A percentile compares a stretch with the other conserved stretches of the same genome.
Evolutionary conservation across 2,113 vertebrate species (phyloP).

Genomic region (Rhinopomastus cyanomelas): DNA sequence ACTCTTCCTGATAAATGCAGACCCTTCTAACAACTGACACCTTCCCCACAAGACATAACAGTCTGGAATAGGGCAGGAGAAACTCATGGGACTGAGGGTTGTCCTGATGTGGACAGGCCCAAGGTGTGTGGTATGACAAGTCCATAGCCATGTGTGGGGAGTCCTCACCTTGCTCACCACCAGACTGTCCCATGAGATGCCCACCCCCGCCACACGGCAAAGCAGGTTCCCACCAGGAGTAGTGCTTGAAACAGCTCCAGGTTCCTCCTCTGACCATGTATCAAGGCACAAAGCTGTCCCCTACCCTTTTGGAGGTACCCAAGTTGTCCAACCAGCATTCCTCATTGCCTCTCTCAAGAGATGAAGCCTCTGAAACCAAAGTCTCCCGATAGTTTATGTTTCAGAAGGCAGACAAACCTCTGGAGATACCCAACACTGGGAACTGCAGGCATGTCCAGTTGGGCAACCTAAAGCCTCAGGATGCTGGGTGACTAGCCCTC

Average conservation of each 20-base stretch:
- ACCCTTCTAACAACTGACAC: not conserved
- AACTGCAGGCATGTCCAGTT: not conserved
- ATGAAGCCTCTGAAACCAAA: not conserved
- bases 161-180: not conserved
- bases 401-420: constrained; percentile 12
- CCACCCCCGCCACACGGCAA: not conserved
- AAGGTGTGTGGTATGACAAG: not conserved
- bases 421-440: not conserved
- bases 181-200: not conserved
- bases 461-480: not conserved
- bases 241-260: not conserved
- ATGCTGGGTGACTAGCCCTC: not conserved
- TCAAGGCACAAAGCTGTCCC: not conserved
- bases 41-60: not conserved
- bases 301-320: not conserved
- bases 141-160: fast-evolving
- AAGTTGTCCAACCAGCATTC: not conserved
- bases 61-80: not conserved
- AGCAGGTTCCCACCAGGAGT: fast-evolving
- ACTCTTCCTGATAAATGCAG: not conserved
- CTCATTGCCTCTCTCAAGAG: not conserved
- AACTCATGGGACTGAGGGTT: not conserved
- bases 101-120: not conserved
- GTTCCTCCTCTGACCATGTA: not conserved
- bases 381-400: not conserved